Percentiles rank a stretch among this genome's conserved stretches.
Evolutionary conservation across 2,797 vertebrate genomes (phyloP).

Genomic region (Anguilla obscura): DNA sequence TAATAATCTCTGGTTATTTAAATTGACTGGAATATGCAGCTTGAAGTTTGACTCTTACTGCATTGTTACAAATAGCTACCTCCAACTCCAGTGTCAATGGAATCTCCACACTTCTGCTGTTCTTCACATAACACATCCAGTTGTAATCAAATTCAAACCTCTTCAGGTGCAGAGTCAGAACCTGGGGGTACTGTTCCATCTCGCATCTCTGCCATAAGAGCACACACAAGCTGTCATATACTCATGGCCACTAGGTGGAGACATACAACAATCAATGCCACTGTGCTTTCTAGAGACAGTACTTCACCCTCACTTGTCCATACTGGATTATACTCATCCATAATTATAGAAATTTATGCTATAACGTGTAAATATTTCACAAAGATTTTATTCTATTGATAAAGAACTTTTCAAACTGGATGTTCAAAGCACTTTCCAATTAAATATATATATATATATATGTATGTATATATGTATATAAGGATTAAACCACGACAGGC

Average conservation of each 20-base stretch:
- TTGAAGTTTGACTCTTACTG: background rate
- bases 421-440: no score
- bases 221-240: background rate
- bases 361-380: background rate
- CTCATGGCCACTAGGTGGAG: background rate
- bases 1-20: background rate
- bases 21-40: background rate
- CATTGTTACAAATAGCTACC: background rate
- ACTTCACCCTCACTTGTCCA: no score
- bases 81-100: slow-evolving; percentile 46
- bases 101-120: slow-evolving; percentile 43
- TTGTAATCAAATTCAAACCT: slow-evolving; percentile 63
- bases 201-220: slow-evolving; percentile 48
- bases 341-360: background rate
- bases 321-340: no score
- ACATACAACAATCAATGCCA: background rate
- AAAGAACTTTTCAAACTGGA: no score
- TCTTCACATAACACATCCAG: slow-evolving; percentile 62
- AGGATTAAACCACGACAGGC: no score
- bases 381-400: background rate
- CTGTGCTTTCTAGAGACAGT: background rate
- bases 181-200: slow-evolving; percentile 56
- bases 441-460: no score
- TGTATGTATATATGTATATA: no score
- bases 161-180: slow-evolving; percentile 68